Base-by-base conservation (phyloP, 1,140 invertebrate species). In the Bicyclus anynana region DNA sequence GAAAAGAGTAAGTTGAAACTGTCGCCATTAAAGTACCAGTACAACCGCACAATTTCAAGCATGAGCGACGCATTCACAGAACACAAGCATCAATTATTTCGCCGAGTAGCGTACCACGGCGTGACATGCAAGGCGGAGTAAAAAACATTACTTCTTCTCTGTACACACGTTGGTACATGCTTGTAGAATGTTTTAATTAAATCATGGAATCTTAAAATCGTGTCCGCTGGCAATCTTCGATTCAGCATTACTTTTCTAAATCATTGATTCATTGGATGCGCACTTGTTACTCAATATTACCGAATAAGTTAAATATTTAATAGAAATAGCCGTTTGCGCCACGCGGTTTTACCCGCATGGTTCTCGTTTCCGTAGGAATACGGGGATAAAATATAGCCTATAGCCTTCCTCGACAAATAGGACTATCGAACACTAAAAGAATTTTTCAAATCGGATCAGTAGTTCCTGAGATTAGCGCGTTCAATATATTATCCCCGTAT, bases 71-170 rank as follows among this genome's bases (percentile, higher is more conserved):
- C 27, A 55, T 48, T 55, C 21, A 53, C 13, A 49, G 21, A 46
- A 62, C 53, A 48, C 50, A 54, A 59, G 49, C 56, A 55, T 46
- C 50, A 59, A 59, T 64, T 59, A 59, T 37, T 37, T 27, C 42
- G 40, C 12, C 20, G 55, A 51, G 29, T 54, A 33, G 53, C 60
- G 35, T 58, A 42, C 40, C 60, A 62, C 1, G 40, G 20, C 40
- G 40, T 50, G 54, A 58, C 60, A 52, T 58, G 44, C 29, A 44
- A 44, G 40, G 40, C 6, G 16, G 18, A 44, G 54, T 49, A 44
- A 50, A 62, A 53, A 62, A 62, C 10, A 20, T 13, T 40, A 52
- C 37, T 40, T 40, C 37, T 52, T 44, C 20, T 20, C 17, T 52
- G 38, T 52, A 16, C 50, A 40, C 33, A 44, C 17, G n/a, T n/a